Evolutionary conservation across 1,140 invertebrate genomes (phyloP).

Genomic region (Heliothis subflexa): DNA sequence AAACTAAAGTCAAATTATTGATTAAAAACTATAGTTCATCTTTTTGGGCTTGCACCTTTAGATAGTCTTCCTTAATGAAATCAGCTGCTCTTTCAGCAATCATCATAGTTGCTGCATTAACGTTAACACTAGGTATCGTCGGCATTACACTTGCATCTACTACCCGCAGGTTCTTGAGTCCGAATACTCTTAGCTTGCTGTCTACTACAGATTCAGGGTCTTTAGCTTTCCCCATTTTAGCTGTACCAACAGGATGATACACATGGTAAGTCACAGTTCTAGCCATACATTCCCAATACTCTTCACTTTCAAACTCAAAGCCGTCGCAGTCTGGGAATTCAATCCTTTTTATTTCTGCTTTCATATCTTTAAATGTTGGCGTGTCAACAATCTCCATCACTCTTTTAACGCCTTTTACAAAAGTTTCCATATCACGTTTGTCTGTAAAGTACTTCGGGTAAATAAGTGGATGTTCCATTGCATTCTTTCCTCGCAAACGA

Average conservation of each 20-base stretch:
- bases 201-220: conserved; percentile 92
- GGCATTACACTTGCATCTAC: conserved; percentile 94
- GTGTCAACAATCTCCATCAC: conserved; percentile 71
- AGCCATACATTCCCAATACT: conserved; percentile 80
- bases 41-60: conserved; percentile 42
- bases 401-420: conserved; percentile 67
- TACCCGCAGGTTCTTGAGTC: conserved; percentile 89
- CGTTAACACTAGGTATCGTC: conserved; percentile 89
- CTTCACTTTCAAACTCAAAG: conserved; percentile 64
- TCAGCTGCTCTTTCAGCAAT: conserved; percentile 95
- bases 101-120: conserved; percentile 92
- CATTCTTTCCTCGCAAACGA: conserved; percentile 89
- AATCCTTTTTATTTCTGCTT: conserved; percentile 75
- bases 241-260: conserved; percentile 88
- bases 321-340: conserved; percentile 70
- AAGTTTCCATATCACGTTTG: conserved; percentile 70
- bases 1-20: not conserved
- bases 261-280: conserved; percentile 77
- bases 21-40: conserved; percentile 63
- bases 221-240: conserved; percentile 91
- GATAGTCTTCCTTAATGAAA: conserved; percentile 90
- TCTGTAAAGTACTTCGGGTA: conserved; percentile 79
- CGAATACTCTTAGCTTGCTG: conserved; percentile 89
- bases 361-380: conserved; percentile 61
- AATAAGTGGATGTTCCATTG: conserved; percentile 88